Evolutionary conservation across 2,113 vertebrate species (phyloP), one percentile per base, ranked within the genome.

Genomic region (Lynx canadensis): DNA sequence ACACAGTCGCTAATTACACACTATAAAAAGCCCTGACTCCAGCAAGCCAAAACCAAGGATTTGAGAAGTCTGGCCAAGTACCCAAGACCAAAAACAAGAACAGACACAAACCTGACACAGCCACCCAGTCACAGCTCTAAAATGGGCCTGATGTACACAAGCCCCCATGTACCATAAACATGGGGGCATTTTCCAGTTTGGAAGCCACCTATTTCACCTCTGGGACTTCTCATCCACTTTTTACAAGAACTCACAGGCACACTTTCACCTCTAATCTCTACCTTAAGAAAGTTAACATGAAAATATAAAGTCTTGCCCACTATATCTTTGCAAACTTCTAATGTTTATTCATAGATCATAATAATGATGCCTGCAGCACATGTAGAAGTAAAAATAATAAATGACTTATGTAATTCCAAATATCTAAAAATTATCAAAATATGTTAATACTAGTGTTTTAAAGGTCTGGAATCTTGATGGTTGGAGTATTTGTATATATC

Each of bases 371-470:
- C 50, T 21, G 79, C 1, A 31, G 38, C 57, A 65, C 31, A 76
- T 9, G 10, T 25, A 23, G 33, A 82, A 81, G 10, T 81, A 91
- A 95, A 95, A 95, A 76, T 78, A 16, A 81, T n/a, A 84, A 33
- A 33, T 38, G 13, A 92, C 52, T 86, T 87, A 86, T 23, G 4
- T 76, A 45, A 45, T 95, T 71, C 19, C 71, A 95, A 84, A 79
- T 94, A 89, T 94, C 76, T 92, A 87, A 94, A 93, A 95, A 78
- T 71, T 73, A 65, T 97, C 41, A 92, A 90, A 85, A 71, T 79
- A 68, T 36, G 21, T 5, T 57, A 78, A 74, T 38, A 23, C 25
- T n/a, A 55, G 41, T 33, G 73, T 86, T 82, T 71, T 78, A 50
- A 57, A 60, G 27, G 63, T n/a, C 41, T 94, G 12, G 88, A 48